Evolutionary conservation across 1,140 invertebrate species (phyloP), one percentile per base, ranked within the genome.

Genomic region (Ceratitis capitata): DNA sequence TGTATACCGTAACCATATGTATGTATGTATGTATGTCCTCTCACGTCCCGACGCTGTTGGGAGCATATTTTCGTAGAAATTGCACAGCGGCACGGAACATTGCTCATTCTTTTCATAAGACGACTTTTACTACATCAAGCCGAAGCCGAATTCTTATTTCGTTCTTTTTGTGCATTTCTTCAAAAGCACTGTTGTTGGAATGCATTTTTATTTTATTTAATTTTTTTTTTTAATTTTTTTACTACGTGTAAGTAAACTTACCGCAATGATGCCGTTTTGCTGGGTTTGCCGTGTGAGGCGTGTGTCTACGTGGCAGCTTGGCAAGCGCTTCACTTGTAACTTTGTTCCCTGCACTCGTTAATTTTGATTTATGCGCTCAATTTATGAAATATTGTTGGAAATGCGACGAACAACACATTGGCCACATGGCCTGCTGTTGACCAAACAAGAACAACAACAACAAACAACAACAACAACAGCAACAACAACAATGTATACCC

Each of bases 301-400:
- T 26, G n/a, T 10, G n/a, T 26, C 23, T 58, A 26, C 9, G 56
- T 35, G 58, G 32, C 61, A 12, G 61, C 61, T 69, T 78, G 69
- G 69, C 39, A 19, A 45, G 45, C 69, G 69, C 39, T 74, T 78
- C 69, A 78, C 69, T 78, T 78, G 69, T 78, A 78, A 39, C 69
- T 78, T 78, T 39, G 19, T 78, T 45, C 39, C 39, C 32, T 42
- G 69, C 69, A 78, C 69, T 78, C 69, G 69, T 78, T 78, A 78
- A 78, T 78, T 78, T 78, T 78, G 69, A 78, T 78, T 78, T 78
- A 78, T 78, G 69, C 39, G 39, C 69, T 78, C 69, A 45, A 78
- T 78, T 78, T 78, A 78, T 78, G 69, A 78, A 78, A 78, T 78
- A 78, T 78, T 78, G 69, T 78, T 78, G 69, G 69, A 42, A 78